Base-by-base conservation (phyloP, 1,140 invertebrate species). In the Papilio polyxenes region DNA sequence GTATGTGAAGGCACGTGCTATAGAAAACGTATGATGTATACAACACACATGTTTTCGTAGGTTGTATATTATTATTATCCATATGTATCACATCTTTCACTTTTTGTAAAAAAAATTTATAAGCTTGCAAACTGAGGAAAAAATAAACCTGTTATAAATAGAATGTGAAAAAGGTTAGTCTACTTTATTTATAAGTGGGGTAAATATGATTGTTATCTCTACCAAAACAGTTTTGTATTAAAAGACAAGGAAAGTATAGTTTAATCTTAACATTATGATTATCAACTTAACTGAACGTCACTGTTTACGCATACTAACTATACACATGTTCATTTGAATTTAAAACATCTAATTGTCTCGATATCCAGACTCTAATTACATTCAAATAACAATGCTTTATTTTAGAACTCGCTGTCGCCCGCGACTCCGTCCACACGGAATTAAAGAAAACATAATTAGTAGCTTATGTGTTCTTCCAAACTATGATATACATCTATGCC, bases 1-100 rank as follows among this genome's bases (percentile, higher is more conserved):
- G 78, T 80, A 80, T 80, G 78, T 56, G 81, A 85, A 82, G 91
- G 91, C 91, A 91, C 91, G 91, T 90, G 91, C 88, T 85, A 86
- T 75, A 76, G 84, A 76, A 84, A 84, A 81, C 77, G 82, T 85
- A 82, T 85, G 87, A 87, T 89, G 88, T 89, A 86, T 87, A 87
- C 82, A 83, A 81, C 79, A 83, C 81, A 91, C 88, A 90, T 89
- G 89, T 85, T 87, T 83, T 82, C 69, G 81, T 85, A 77, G 75
- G 15, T 85, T 83, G 80, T 83, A 76, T 85, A 83, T 82, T 84
- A 81, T 81, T 76, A 80, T 81, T 62, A 85, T 82, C 49, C 81
- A 53, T 53, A 53, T 75, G 76, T 76, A 82, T 79, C 20, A n/a
- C 77, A 51, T 79, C 77, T 80, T 82, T 80, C 81, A 80, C 75